Evolutionary conservation across 2,888 invertebrate genomes (phyloP), one percentile per base, ranked within the genome.

Genomic region (Tiliacea aurago): DNA sequence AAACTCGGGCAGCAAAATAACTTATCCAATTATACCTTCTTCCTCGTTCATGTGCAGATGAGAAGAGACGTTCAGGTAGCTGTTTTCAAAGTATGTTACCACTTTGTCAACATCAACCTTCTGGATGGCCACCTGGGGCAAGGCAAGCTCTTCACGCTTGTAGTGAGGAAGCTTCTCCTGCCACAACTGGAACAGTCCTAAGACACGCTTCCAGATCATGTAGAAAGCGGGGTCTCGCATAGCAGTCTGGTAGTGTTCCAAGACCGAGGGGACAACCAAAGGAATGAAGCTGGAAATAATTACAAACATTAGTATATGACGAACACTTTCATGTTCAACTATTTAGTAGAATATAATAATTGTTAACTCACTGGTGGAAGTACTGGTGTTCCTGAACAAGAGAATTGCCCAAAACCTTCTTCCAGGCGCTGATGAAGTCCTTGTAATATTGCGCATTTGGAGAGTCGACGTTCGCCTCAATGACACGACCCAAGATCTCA

Each of bases 151-250:
- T 81, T 97, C 97, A 73, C 93, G 94, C 70, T 96, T 97, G 96
- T 98, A 98, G 0, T 93, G 88, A 56, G 97, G 96, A 47, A 98
- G 93, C 63, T 96, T 92, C 78, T 96, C 88, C 84, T 97, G 97
- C 96, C 97, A 98, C 78, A 93, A 90, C 65, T 95, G 93, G 96
- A 97, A 97, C 65, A 97, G 93, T 53, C 94, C 91, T 70, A 95
- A 62, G 45, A 98, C 95, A 80, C 97, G 97, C 89, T 97, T 97
- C 96, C 95, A 97, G 72, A 98, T 95, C 90, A 97, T 97, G 93
- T 97, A 98, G 96, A 97, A 97, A 47, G 97, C 97, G 11, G 98
- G 98, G 87, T 98, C 98, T 70, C 97, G 97, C 33, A 97, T 93
- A 11, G 97, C 94, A 13, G 97, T 97, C 88, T 97, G 97, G 86